Base-by-base conservation (phyloP, 2,888 invertebrate genomes). In the Caenorhabditis afra region DNA sequence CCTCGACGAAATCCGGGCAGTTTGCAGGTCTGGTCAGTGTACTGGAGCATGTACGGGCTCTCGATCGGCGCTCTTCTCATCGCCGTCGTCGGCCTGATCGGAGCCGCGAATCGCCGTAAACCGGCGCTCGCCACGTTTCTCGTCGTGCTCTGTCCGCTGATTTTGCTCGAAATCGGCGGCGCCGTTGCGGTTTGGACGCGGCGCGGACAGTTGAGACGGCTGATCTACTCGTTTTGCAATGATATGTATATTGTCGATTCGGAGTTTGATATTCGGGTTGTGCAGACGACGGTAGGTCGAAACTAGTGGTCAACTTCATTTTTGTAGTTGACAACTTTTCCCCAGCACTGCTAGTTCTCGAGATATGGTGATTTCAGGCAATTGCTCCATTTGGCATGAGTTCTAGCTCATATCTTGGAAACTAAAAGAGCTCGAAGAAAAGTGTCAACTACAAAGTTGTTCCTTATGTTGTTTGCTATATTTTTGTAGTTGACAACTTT, bases 11-110 rank as follows among this genome's bases (percentile, higher is more conserved):
- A 4, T 3, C n/a, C 12, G 4, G 1, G 16, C 8, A 18, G 2
- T 50, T 35, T 53, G 22, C 47, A 70, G 70, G n/a, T 73, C 23
- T 55, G 29, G 16, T 37, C 64, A 14, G 45, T 57, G 3, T 73
- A 73, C 16, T 73, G 71, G 71, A 57, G 59, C 18, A 73, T 73
- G 1, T 64, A 55, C 37, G 71, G 71, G 3, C 55, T 73, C 0
- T 55, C 57, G 10, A 55, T 73, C 22, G 45, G 1, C 3, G 71
- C 23, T 14, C 37, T 41, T 14, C 8, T 57, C 14, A 29, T 73
- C 18, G 14, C 71, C 2, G 41, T 73, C 10, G 47, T 73, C 39
- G 71, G 71, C 23, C 18, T 73, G n/a, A 47, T 73, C 11, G 64
- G 29, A 10, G 71, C 53, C 0, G 41, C 64, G 12, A 47, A 16